Evolutionary conservation across 2,797 vertebrate genomes (phyloP).

Genomic region (Molothrus aeneus): DNA sequence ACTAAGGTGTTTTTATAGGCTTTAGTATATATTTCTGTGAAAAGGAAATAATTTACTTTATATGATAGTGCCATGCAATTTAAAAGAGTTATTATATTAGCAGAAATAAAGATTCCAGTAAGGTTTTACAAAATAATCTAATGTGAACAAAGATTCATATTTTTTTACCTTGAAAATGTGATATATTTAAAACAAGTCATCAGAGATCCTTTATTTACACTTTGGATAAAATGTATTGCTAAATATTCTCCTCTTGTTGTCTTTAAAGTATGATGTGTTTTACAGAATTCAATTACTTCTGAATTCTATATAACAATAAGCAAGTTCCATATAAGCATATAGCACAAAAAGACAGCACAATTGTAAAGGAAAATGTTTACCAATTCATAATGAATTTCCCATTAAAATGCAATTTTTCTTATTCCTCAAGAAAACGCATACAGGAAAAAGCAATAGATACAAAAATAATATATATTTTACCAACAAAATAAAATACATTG

Average conservation of each 20-base stretch:
- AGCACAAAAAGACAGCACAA: background rate
- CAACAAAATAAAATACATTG: background rate
- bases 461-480: background rate
- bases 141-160: background rate
- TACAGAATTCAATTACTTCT: background rate
- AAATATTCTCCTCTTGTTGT: background rate
- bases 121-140: constrained; percentile 4
- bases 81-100: constrained; percentile 14
- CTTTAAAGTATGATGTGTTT: background rate
- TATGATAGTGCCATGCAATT: background rate
- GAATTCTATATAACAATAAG: background rate
- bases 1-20: background rate
- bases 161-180: background rate
- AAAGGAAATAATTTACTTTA: background rate
- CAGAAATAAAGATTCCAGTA: background rate
- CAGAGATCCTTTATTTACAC: background rate
- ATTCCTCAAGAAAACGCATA: background rate
- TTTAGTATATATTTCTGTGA: background rate
- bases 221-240: background rate
- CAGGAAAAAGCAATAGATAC: background rate
- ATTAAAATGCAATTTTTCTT: background rate
- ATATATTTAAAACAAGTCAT: background rate
- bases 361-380: background rate
- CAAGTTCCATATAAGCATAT: background rate
- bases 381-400: background rate